Evolutionary conservation across 2,797 vertebrate genomes (phyloP).

Genomic region (Ambastaia sidthimunki): DNA sequence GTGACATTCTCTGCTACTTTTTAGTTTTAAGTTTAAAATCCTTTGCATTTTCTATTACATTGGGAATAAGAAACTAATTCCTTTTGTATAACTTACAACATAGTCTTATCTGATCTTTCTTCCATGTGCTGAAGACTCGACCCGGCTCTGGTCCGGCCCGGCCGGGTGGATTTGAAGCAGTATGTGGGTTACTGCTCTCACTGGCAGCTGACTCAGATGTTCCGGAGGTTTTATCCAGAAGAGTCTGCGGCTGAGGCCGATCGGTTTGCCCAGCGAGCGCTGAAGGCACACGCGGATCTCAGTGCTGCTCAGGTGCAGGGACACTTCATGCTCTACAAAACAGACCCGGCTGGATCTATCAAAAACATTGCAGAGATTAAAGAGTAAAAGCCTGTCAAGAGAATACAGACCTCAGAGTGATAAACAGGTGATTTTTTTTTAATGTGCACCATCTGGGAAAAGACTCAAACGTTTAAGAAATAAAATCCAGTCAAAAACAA

Average conservation of each 20-base stretch:
- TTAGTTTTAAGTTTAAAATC: neutral
- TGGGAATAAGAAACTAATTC: too few species aligned
- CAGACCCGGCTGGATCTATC: slow-evolving; percentile 83
- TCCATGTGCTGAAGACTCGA: slow-evolving; percentile 82
- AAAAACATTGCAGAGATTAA: slow-evolving; percentile 77
- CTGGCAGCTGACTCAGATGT: slow-evolving; percentile 92
- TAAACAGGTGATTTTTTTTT: neutral
- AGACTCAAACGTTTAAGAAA: neutral
- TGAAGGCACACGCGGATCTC: slow-evolving; percentile 75
- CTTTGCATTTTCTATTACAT: too few species aligned
- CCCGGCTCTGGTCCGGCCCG: slow-evolving; percentile 91
- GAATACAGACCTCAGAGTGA: neutral
- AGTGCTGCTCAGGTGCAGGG: slow-evolving; percentile 96
- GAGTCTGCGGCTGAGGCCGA: slow-evolving; percentile 74
- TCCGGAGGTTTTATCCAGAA: slow-evolving; percentile 89
- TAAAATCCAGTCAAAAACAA: neutral
- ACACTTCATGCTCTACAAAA: slow-evolving; percentile 93
- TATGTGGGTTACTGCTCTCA: slow-evolving; percentile 88
- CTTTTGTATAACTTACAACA: neutral
- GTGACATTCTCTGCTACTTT: neutral
- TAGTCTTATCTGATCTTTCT: neutral
- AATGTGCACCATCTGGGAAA: neutral
- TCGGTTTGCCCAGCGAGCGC: slow-evolving; percentile 78
- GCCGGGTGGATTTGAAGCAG: slow-evolving; percentile 94
- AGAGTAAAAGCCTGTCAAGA: slow-evolving; percentile 64